Evolutionary conservation across 2,888 invertebrate species (phyloP).

Genomic region (Cyclophora punctaria): DNA sequence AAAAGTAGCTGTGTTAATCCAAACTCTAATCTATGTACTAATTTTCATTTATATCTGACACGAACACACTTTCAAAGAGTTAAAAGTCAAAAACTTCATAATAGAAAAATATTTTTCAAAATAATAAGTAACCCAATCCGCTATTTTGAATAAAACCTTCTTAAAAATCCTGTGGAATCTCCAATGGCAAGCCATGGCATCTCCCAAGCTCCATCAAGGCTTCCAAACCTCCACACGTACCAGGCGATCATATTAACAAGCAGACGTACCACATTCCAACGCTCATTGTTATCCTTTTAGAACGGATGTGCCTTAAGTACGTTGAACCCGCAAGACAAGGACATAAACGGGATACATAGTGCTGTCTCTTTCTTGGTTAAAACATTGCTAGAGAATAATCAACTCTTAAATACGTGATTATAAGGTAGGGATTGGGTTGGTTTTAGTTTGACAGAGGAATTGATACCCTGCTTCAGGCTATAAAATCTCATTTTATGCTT

Average conservation of each 20-base stretch:
- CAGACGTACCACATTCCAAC: conserved; percentile 50
- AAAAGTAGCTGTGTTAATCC: too few relatives aligned
- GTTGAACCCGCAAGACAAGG: conserved; percentile 48
- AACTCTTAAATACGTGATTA: not conserved
- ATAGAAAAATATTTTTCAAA: too few relatives aligned
- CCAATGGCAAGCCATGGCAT: not conserved
- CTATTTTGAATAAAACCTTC: too few relatives aligned
- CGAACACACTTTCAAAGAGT: too few relatives aligned
- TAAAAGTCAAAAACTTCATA: too few relatives aligned
- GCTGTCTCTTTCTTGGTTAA: conserved; percentile 26
- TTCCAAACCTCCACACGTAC: conserved; percentile 58
- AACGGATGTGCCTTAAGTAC: conserved; percentile 50
- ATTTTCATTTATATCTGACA: too few relatives aligned
- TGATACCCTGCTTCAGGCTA: conserved; percentile 34
- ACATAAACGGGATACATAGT: conserved; percentile 52
- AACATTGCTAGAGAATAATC: conserved; percentile 5
- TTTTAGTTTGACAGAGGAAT: conserved; percentile 29
- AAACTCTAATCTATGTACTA: too few relatives aligned
- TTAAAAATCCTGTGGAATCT: too few relatives aligned
- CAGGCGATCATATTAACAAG: conserved; percentile 42
- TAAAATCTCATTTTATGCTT: conserved; percentile 24
- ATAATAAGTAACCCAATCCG: too few relatives aligned
- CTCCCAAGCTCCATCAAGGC: conserved; percentile 33
- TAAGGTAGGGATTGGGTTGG: conserved; percentile 19
- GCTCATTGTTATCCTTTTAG: conserved; percentile 37